Base-by-base conservation (phyloP, 2,113 vertebrate genomes). In the Myiozetetes cayanensis region DNA sequence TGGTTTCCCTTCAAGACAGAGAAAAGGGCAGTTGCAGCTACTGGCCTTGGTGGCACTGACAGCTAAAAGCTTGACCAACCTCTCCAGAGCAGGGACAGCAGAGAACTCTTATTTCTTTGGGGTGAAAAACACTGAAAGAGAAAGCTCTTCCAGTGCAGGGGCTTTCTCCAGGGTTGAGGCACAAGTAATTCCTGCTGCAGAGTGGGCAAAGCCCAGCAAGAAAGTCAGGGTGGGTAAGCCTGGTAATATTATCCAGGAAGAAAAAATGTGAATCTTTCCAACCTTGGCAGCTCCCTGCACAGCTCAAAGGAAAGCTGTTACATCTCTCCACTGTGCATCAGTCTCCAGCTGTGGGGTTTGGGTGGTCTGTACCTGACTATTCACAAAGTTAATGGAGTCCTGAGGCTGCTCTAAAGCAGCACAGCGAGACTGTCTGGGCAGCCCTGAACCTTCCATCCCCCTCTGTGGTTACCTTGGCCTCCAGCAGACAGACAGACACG, bases 341-440 rank as follows among this genome's bases (percentile, higher is more conserved):
- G 2, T 3, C 41, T 77, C n/a, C 63, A 84, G 67, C 52, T 56
- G 33, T 23, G 35, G 7, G 4, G 20, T 59, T 74, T 35, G 43
- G 41, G 13, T 41, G 66, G 4, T 16, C 30, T 1, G 2, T 4
- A 56, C 0, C 0, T 21, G 56, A 19, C 18, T 33, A 8, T 28
- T 46, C 17, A 61, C 16, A 52, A 66, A 50, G 43, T n/a, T 31
- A 55, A 46, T 27, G n/a, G 24, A 70, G 37, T 20, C 63, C 62
- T 25, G 37, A 77, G 74, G 58, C 39, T 85, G 50, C 46, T 50
- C 18, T 28, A 28, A 67, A 8, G 17, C 22, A 63, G 43, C 2
- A 3, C 24, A 53, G 62, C 4, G 49, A 41, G 58, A 30, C 37
- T 52, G 12, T 1, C 30, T 18, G 47, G 52, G 28, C 68, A 79